Conservation (phyloP, 2,113 vertebrate genomes). For the Ibidorhyncha struthersii region DNA sequence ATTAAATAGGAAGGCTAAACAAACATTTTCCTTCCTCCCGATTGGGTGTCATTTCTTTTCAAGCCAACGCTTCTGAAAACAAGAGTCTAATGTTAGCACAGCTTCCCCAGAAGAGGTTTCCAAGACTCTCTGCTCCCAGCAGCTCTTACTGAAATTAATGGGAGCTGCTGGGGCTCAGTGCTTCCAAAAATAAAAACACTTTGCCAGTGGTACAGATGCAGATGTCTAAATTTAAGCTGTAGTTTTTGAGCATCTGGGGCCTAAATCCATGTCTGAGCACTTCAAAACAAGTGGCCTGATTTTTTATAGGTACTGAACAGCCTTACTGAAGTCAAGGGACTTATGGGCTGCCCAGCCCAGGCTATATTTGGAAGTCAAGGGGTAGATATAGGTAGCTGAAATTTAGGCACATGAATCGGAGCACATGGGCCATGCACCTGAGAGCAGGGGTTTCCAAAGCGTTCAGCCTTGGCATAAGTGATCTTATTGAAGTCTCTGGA, state of each 20-base stretch:
- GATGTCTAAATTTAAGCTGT: conserved; percentile 54
- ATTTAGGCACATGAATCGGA: neutral
- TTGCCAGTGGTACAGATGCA: conserved; percentile 42
- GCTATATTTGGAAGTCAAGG: neutral
- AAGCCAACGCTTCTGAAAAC: conserved; percentile 47
- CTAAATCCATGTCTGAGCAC: conserved; percentile 3
- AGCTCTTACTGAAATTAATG: conserved; percentile 54
- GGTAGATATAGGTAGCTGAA: neutral
- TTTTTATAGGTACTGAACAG: neutral
- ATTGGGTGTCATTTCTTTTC: conserved; percentile 50
- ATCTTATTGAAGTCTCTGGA: neutral
- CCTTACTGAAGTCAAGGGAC: neutral
- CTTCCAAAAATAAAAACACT: conserved; percentile 61
- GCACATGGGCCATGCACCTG: neutral
- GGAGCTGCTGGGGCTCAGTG: conserved; percentile 25
- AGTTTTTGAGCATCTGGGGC: conserved; percentile 38
- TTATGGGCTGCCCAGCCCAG: fast-evolving
- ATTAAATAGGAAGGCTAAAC: conserved; percentile 39
- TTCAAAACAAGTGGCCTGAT: conserved; percentile 27
- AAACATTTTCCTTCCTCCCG: conserved; percentile 55
- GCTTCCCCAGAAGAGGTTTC: conserved; percentile 56
- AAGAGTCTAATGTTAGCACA: conserved; percentile 55
- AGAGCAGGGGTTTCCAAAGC: neutral
- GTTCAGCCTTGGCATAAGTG: neutral
- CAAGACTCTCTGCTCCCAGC: conserved; percentile 30